Evolutionary conservation across 2,888 invertebrate species (phyloP), one percentile per base, ranked within the genome.

Genomic region (Platycnemis pennipes): DNA sequence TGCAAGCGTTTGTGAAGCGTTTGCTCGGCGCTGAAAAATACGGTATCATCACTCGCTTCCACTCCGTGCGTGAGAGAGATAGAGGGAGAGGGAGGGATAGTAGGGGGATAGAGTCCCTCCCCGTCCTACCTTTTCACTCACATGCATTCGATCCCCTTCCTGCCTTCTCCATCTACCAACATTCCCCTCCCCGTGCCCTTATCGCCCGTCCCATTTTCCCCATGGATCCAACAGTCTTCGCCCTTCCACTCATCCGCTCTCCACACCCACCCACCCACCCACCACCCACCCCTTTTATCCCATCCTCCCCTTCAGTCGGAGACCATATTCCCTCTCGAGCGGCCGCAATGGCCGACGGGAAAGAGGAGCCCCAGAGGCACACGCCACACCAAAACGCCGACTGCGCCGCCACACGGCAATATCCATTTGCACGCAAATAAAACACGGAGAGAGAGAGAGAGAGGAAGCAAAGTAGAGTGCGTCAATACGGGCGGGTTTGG

Each of bases 381-480:
- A 87, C 87, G n/a, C 87, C 91, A 44, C 89, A 56, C 91, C 63
- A 63, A 63, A 44, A 69, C 63, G 44, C 44, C 91, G 91, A 44
- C 53, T 56, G 56, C 89, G 89, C 89, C 89, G 89, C 53, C 89
- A 56, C 89, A 89, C 91, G 91, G 91, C 91, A 91, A 91, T 91
- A 91, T 91, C 63, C 91, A 91, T 91, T 91, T 63, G 91, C 91
- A 91, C 91, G 91, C 91, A 91, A 91, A 91, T 91, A 91, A 91
- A 91, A 91, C 91, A 63, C 56, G 42, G 56, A 77, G 89, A 46
- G 46, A 88, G 88, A 88, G 88, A n/a, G 49, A 63, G 88, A 77
- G 89, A 42, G 89, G 16, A 56, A 37, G 89, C 91, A 63, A 91
- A 91, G 91, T 37, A 89, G 91, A 63, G 37, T 63, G 91, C 91